These are phyloP conservation scores for Petrolisthes cinctipes DNA, from an alignment of 2,888 invertebrate genomes.

Conservation along the genomic window DNA sequence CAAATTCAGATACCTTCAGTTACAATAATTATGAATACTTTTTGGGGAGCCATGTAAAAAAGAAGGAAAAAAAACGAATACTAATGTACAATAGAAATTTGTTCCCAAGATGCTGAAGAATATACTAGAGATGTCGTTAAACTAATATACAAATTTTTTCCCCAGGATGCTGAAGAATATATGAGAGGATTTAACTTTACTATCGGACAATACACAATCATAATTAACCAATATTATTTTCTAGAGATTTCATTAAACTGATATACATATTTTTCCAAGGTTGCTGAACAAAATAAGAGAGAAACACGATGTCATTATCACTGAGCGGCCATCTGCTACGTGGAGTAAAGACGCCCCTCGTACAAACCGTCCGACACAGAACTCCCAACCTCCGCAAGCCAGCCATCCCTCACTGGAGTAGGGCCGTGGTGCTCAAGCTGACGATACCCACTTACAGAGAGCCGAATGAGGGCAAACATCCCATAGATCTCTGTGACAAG, in stretches of 20 bases:
- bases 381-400: constrained; percentile 35
- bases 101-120: no score
- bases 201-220: no score
- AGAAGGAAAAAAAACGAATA: no score
- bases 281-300: background rate
- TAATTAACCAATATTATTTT: background rate
- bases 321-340: constrained; percentile 5
- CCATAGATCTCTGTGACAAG: constrained; percentile 13
- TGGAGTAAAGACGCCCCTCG: constrained; percentile 11
- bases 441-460: constrained; percentile 30
- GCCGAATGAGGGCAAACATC: constrained; percentile 11
- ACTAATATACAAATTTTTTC: no score
- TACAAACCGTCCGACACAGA: constrained; percentile 28
- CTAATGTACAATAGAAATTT: no score
- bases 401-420: constrained; percentile 41
- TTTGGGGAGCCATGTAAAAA: no score
- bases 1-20: no score
- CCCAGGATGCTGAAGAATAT: background rate
- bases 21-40: no score
- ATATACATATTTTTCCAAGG: background rate
- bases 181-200: background rate
- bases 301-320: constrained; percentile 24
- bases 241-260: no score
- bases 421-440: constrained; percentile 44
- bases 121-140: no score